phyloP scores from a whole-genome alignment of 1,140 invertebrate species.

The Aphelinus certus region DNA sequence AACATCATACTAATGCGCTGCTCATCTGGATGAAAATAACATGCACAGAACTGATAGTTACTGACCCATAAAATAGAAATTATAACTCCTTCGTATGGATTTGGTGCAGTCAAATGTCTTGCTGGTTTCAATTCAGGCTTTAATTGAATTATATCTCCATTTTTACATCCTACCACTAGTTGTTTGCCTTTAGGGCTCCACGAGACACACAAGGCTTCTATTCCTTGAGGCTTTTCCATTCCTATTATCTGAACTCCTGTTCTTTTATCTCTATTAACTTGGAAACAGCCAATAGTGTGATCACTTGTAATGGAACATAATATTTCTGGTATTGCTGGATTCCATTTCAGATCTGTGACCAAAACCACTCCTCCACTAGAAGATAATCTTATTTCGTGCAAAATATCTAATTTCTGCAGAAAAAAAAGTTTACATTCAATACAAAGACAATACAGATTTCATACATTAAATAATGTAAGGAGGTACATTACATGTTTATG shows the following conservation, averaged over 20 bases:
- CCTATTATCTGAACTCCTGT: constrained; percentile 45
- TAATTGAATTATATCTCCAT: constrained; percentile 72
- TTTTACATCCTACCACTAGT: constrained; percentile 72
- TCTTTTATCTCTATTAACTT: constrained; percentile 53
- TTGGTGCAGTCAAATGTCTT: constrained; percentile 66
- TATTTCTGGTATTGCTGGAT: constrained; percentile 58
- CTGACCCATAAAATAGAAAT: constrained; percentile 72
- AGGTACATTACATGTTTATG: constrained; percentile 47
- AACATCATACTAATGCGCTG: constrained; percentile 62
- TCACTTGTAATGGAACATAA: constrained; percentile 59
- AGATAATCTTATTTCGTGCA: constrained; percentile 55
- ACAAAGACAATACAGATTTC: background rate
- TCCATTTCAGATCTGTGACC: constrained; percentile 59
- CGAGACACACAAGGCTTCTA: constrained; percentile 64
- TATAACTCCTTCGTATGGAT: constrained; percentile 60
- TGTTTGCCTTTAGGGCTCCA: constrained; percentile 87
- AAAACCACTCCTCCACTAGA: constrained; percentile 39
- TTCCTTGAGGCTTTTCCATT: constrained; percentile 48
- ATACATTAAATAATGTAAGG: background rate
- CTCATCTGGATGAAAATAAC: constrained; percentile 62
- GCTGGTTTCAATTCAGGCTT: constrained; percentile 75
- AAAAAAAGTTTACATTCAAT: constrained; percentile 25
- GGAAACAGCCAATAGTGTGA: constrained; percentile 56
- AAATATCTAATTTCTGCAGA: constrained; percentile 50
- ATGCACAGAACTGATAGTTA: constrained; percentile 71